Conservation (phyloP, 2,888 invertebrate species). For the Drosophila greeni region DNA sequence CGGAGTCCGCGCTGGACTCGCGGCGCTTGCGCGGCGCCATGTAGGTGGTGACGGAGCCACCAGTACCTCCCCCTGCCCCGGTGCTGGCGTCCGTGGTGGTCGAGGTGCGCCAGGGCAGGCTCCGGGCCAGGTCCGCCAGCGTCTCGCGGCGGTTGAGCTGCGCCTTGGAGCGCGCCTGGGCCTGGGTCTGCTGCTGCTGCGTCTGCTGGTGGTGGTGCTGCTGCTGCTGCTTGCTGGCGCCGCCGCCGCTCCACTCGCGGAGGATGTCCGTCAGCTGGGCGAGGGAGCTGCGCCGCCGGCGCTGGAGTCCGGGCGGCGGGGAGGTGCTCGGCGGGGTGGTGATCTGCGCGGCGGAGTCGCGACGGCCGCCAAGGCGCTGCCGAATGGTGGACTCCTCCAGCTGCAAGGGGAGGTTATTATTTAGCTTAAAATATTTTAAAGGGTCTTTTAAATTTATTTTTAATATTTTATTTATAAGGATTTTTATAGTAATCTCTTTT, state of each 20-base stretch:
- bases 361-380: conserved; percentile 89
- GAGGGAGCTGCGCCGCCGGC: conserved; percentile 89
- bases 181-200: conserved; percentile 71
- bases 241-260: conserved; percentile 89
- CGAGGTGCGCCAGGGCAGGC: conserved; percentile 88
- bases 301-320: conserved; percentile 81
- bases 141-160: conserved; percentile 91
- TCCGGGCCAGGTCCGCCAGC: conserved; percentile 91
- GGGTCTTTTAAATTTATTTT: neutral
- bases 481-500: neutral
- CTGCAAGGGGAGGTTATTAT: conserved; percentile 33
- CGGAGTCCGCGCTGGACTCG: conserved; percentile 92
- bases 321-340: conserved; percentile 91
- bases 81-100: conserved; percentile 80
- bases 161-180: conserved; percentile 78
- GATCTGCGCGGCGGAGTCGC: conserved; percentile 95
- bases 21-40: conserved; percentile 85
- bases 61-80: conserved; percentile 18
- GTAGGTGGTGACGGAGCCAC: conserved; percentile 70
- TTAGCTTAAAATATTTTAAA: too few species aligned
- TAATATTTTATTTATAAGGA: neutral
- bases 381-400: conserved; percentile 90
- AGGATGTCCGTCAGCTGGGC: conserved; percentile 93
- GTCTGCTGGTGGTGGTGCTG: conserved; percentile 67
- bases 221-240: conserved; percentile 78